Evolutionary conservation across 2,113 vertebrate genomes (phyloP).

Genomic region (Aviceda subcristata): DNA sequence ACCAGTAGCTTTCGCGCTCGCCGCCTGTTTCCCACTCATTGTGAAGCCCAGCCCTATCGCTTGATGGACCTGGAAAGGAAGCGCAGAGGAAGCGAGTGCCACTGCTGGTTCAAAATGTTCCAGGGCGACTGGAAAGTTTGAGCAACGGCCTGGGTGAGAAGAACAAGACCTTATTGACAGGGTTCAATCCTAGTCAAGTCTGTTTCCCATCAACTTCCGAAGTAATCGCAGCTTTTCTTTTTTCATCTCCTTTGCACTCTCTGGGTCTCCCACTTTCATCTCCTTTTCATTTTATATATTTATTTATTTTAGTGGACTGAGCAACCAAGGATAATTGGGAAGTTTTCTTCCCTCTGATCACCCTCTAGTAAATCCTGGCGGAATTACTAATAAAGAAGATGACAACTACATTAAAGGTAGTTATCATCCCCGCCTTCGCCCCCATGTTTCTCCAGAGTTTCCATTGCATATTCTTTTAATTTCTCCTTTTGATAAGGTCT

Average conservation of each 20-base stretch:
- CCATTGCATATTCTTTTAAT: background rate
- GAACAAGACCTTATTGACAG: constrained; percentile 89
- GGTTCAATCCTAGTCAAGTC: constrained; percentile 69
- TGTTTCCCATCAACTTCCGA: constrained; percentile 73
- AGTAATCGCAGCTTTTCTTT: constrained; percentile 49
- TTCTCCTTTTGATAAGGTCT: background rate
- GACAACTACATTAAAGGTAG: background rate
- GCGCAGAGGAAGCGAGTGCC: constrained; percentile 78
- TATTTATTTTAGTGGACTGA: background rate
- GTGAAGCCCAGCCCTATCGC: constrained; percentile 73
- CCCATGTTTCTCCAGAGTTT: background rate
- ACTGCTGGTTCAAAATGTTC: constrained; percentile 87
- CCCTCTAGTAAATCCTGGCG: background rate
- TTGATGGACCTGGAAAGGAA: constrained; percentile 81
- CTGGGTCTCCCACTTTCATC: background rate
- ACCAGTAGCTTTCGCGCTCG: constrained; percentile 56
- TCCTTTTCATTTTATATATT: background rate
- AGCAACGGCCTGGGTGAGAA: constrained; percentile 81
- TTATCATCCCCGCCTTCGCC: background rate
- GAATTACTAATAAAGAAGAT: background rate
- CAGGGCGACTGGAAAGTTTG: constrained; percentile 89
- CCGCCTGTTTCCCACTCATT: constrained; percentile 73
- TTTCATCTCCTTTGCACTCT: background rate
- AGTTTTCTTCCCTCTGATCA: background rate
- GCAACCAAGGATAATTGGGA: background rate